Evolutionary conservation across 2,797 vertebrate genomes (phyloP).

Genomic region (Paratrypauchen microcephalus): DNA sequence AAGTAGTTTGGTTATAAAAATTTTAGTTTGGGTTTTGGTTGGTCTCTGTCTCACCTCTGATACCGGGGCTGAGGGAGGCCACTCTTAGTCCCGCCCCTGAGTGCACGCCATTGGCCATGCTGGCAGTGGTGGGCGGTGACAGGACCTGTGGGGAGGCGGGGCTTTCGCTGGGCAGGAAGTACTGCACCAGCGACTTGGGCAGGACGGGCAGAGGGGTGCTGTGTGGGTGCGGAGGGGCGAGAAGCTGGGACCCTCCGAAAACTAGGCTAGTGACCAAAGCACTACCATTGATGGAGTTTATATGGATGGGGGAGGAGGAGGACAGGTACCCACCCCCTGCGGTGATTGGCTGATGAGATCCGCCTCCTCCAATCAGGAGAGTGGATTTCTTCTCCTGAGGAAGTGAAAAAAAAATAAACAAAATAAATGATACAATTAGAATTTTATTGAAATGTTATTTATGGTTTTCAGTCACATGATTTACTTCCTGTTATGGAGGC

Average conservation of each 20-base stretch:
- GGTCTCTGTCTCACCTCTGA: constrained; percentile 79
- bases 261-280: constrained; percentile 77
- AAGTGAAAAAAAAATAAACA: constrained; percentile 19
- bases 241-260: constrained; percentile 80
- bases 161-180: constrained; percentile 79
- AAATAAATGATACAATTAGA: background rate
- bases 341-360: constrained; percentile 60
- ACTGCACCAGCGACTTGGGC: constrained; percentile 81
- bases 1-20: background rate
- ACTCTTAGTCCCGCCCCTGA: constrained; percentile 74
- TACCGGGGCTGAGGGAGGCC: constrained; percentile 73
- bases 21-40: constrained; percentile 3
- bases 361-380: constrained; percentile 68
- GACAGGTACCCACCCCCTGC: constrained; percentile 79
- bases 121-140: constrained; percentile 72
- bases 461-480: background rate
- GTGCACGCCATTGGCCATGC: constrained; percentile 79
- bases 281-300: constrained; percentile 58
- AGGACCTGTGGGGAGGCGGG: constrained; percentile 75
- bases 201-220: constrained; percentile 15
- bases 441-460: background rate
- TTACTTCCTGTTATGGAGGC: no score
- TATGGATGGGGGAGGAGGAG: constrained; percentile 69
- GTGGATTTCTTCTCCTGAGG: constrained; percentile 69
- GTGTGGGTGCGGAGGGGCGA: constrained; percentile 68